Evolutionary conservation across 2,113 vertebrate genomes (phyloP).

Genomic region (Limnothrissa miodon): DNA sequence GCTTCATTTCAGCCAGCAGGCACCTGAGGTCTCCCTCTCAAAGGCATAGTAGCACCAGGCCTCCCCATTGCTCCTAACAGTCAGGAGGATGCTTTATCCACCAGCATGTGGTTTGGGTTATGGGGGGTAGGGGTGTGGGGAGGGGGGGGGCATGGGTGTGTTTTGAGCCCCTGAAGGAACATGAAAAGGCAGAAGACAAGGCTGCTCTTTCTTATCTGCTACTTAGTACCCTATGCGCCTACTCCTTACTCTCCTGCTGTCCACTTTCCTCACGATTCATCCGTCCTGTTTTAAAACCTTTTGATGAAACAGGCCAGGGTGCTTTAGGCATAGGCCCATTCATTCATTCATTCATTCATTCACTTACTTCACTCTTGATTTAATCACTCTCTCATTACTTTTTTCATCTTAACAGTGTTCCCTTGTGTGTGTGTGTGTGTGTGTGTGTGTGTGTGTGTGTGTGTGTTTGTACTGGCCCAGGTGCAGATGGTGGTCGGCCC

Average conservation of each 20-base stretch:
- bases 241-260: constrained; percentile 24
- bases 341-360: background rate
- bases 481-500: constrained; percentile 21
- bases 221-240: too few relatives aligned
- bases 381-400: background rate
- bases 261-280: background rate
- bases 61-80: constrained; percentile 4
- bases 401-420: too few relatives aligned
- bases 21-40: constrained; percentile 13
- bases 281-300: background rate
- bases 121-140: background rate
- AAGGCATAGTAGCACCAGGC: background rate
- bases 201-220: background rate
- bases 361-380: background rate
- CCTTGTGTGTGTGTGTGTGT: background rate
- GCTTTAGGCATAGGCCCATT: background rate
- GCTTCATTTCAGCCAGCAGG: constrained; percentile 27
- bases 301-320: constrained; percentile 7
- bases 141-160: too few relatives aligned
- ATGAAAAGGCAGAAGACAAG: background rate
- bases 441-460: constrained; percentile 4
- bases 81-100: background rate
- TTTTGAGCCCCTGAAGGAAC: background rate
- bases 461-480: background rate
- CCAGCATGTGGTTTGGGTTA: background rate